Percentiles rank a stretch among this genome's conserved stretches.
phyloP scores from a whole-genome alignment of 2,113 vertebrate genomes.

The Daphoenositta chrysoptera region DNA sequence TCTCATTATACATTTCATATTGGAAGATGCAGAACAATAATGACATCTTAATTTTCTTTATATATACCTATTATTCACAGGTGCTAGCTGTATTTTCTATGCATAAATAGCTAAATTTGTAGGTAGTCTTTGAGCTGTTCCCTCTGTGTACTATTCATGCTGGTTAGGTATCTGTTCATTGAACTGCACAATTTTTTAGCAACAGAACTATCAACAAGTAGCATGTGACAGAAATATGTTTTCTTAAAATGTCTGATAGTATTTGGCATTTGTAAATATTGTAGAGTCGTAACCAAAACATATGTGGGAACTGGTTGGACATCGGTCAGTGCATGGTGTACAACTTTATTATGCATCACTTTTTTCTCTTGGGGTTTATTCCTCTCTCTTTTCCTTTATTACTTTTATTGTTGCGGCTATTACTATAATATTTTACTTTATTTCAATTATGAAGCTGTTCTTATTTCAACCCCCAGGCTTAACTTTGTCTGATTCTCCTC shows the following conservation, averaged over 20 bases:
- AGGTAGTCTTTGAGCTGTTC: neutral
- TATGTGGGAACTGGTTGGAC: fast-evolving
- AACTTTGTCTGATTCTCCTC: neutral
- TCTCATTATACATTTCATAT: neutral
- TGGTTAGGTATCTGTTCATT: neutral
- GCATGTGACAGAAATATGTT: neutral
- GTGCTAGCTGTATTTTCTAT: neutral
- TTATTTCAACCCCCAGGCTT: neutral
- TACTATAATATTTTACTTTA: neutral
- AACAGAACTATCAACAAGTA: neutral
- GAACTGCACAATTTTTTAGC: neutral
- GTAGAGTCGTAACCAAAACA: neutral
- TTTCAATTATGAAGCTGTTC: neutral
- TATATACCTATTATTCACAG: neutral
- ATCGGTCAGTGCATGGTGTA: neutral
- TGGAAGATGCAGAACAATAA: neutral
- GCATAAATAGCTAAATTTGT: neutral
- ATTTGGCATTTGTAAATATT: neutral
- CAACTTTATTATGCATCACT: neutral
- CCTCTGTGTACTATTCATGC: neutral
- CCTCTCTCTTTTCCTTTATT: neutral
- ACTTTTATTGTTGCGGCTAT: neutral
- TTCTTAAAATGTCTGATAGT: neutral
- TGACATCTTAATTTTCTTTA: neutral
- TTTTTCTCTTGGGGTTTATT: neutral